Conservation (phyloP, 2,888 invertebrate genomes). For the Mythimna ferrago region DNA sequence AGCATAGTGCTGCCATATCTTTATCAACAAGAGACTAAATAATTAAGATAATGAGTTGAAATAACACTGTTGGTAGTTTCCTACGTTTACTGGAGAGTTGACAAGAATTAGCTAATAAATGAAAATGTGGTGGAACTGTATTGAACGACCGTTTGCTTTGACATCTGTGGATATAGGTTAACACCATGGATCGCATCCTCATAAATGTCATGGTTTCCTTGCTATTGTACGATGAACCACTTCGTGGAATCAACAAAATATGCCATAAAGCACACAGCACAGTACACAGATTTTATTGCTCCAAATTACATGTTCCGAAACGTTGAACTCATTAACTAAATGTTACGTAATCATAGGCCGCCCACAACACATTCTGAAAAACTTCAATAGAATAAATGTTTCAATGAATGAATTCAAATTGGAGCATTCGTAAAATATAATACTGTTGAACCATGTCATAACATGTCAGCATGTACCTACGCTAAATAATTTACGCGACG, state of each 20-base stretch:
- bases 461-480: conserved; percentile 53
- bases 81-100: conserved; percentile 43
- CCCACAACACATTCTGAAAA: conserved; percentile 61
- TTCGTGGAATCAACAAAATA: conserved; percentile 66
- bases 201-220: conserved; percentile 43
- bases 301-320: conserved; percentile 78
- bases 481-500: conserved; percentile 51
- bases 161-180: conserved; percentile 34
- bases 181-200: conserved; percentile 9
- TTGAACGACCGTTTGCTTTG: conserved; percentile 31
- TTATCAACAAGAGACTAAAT: conserved; percentile 28
- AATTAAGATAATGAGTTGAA: conserved; percentile 33
- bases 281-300: conserved; percentile 73
- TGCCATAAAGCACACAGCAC: conserved; percentile 58
- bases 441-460: conserved; percentile 66
- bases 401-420: conserved; percentile 65
- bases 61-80: conserved; percentile 28
- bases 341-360: conserved; percentile 62
- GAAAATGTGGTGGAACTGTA: conserved; percentile 42
- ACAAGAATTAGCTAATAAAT: conserved; percentile 41
- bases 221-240: conserved; percentile 51
- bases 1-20: not conserved
- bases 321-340: conserved; percentile 71
- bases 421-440: conserved; percentile 59
- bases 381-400: conserved; percentile 63